Evolutionary conservation across 2,888 invertebrate species (phyloP), one percentile per base, ranked within the genome.

Genomic region (Oscheius sp.): DNA sequence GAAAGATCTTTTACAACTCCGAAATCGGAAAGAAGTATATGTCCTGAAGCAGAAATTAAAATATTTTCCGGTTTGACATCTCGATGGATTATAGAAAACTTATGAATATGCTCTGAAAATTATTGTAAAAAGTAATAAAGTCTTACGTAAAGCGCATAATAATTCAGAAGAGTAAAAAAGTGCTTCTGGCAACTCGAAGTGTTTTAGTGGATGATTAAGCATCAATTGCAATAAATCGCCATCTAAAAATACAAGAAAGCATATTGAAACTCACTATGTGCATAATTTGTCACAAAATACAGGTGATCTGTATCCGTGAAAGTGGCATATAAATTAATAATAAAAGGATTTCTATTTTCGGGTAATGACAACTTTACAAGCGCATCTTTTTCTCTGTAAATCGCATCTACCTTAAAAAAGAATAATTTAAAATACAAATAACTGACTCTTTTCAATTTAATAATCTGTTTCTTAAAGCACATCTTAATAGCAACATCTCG

Each of bases 21-120:
- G 88, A 98, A 98, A 89, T 98, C 98, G 50, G 95, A 95, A 72
- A 98, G 92, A 86, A 94, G 91, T 79, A 96, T 92, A 89, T 98
- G 96, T 93, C 96, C 95, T 87, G 95, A 94, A 87, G 94, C 94
- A 88, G 93, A 94, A 79, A 99, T 89, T 63, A 99, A 90, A 81
- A 98, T 94, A 89, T 99, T 98, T 89, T 98, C 95, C 12, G 84
- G 81, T 70, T 85, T 85, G 5, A 85, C 69, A 65, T 85, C 85
- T 17, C 85, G 73, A 69, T 85, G 85, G 17, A 85, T 48, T 39
- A 85, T 76, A 23, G 73, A 72, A 6, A 76, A 64, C 0, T 53
- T 65, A 67, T 84, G 84, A 34, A 83, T 77, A 72, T 84, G 81
- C 17, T 65, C 82, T 83, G 72, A 48, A 79, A 76, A 42, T 31